Base-by-base conservation (phyloP, 2,888 invertebrate species). In the Mallateleia sp. region DNA sequence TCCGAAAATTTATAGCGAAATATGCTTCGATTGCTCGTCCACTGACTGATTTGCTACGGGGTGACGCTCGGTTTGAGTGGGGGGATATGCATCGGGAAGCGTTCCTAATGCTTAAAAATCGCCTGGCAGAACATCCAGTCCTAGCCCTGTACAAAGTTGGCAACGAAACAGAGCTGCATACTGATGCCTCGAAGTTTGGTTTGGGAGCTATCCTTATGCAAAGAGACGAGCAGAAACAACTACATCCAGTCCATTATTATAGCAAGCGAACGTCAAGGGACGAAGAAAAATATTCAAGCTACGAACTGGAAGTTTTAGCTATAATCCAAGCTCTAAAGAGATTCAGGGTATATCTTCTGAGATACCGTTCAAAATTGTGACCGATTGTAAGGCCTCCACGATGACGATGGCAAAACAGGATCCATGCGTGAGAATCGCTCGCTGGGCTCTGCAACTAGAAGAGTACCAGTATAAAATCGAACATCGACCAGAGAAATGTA, bases 211-310 rank as follows among this genome's bases (percentile, higher is more conserved):
- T 42, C n/a, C n/a, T 42, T 8, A 3, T 56, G 9, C 56, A 56
- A 18, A 14, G 25, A 28, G n/a, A 28, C 28, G n/a, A 32, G 8
- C 25, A 56, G 15, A 28, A 32, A 14, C 9, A 14, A 18, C 2
- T 56, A 28, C 56, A 56, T 32, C 56, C 56, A 32, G 32, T 56
- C 2, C n/a, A 56, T 9, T 56, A 56, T 28, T 56, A 32, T n/a
- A 56, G 56, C 56, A 56, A 18, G 18, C 28, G 18, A 9, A 56
- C 56, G 25, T 28, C 15, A n/a, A 56, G 7, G 15, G n/a, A 56
- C 14, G 56, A 56, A 28, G 56, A 56, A 56, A 24, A 25, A 56
- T 56, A 56, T 28, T 7, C 28, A n/a, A 56, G 56, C 18, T 56
- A 56, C n/a, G 56, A 56, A n/a, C 9, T 56, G 32, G 56, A 56